Conservation (phyloP, 30 jellyfish, hydroid and myxozoan genomes). For the Rhopilema esculentum region DNA sequence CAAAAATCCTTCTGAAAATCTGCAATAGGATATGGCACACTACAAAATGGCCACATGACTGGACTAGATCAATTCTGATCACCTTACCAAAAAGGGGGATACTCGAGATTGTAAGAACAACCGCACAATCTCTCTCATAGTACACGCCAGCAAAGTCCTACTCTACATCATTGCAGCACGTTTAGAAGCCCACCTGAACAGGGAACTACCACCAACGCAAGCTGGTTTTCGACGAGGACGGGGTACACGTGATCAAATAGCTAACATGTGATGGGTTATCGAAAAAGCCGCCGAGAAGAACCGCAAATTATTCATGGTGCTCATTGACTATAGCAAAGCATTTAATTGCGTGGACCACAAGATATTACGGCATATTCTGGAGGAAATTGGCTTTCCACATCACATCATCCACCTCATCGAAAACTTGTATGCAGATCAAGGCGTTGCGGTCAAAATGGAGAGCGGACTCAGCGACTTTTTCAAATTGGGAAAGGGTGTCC, state of each 20-base stretch:
- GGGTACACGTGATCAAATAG: not conserved
- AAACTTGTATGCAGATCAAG: conserved; percentile 7
- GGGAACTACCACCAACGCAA: conserved; percentile 1
- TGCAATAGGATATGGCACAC: conserved; percentile 42
- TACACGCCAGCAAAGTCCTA: conserved; percentile 41
- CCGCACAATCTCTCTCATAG: conserved; percentile 35
- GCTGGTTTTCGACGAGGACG: conserved; percentile 15
- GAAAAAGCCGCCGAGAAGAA: not conserved
- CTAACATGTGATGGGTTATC: conserved; percentile 3
- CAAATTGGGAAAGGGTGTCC: conserved; percentile 18
- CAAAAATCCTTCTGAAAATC: not conserved
- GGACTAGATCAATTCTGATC: conserved; percentile 14
- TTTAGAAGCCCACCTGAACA: not conserved
- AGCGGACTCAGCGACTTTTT: conserved; percentile 11
- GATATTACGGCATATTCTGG: not conserved
- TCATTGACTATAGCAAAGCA: conserved; percentile 36
- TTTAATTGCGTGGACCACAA: conserved; percentile 41
- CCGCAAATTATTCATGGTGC: not conserved
- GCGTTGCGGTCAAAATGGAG: not conserved
- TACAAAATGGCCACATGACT: conserved; percentile 24
- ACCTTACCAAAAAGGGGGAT: conserved; percentile 44
- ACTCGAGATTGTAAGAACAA: conserved; percentile 14
- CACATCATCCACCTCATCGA: conserved; percentile 18
- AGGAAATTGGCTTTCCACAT: conserved; percentile 11
- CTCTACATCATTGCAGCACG: conserved; percentile 20